Base-by-base conservation (phyloP, 2,888 invertebrate species). In the Rhingia campestris region DNA sequence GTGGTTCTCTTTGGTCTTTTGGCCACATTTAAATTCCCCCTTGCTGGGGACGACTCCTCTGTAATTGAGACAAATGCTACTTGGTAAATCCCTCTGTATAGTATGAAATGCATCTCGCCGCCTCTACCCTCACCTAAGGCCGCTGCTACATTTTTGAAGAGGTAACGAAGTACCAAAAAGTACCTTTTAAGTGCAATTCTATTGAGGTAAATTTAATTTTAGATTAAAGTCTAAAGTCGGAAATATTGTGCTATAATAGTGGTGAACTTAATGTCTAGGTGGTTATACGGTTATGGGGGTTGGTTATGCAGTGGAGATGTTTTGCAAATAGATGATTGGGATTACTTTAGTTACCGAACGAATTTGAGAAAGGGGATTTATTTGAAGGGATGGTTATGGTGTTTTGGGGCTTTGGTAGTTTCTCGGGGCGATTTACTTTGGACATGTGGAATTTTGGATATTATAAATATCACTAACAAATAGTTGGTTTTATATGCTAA, bases 31-130 rank as follows among this genome's bases (percentile, higher is more conserved):
- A 56, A 22, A 22, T 22, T 81, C 63, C 51, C n/a, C 39, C 58
- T 33, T 12, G 7, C 9, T 22, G 43, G 35, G 53, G 64, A 61
- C 22, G 22, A 22, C 22, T 22, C 22, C 47, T 41, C 12, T 66
- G 54, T 82, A 82, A 82, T 82, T 69, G 69, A 82, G 79, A 82
- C 69, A 82, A 82, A 82, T 79, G 67, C 45, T 53, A n/a, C 30
- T 75, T 75, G 33, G 49, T 47, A 43, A 51, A 73, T 79, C 53
- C 73, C 22, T 22, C 22, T 22, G 22, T 22, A 22, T 22, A 22
- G 22, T 22, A 22, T 22, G 22, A 22, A 22, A 22, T 22, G 22
- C 22, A 22, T 22, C 22, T 22, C 22, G 22, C 22, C 22, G 22
- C 2, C 22, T 22, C 22, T 22, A 22, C 22, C 22, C 35, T 7